A percentile compares a stretch with the other conserved stretches of the same genome.
phyloP scores from a whole-genome alignment of 1,140 invertebrate species.

The Cyclargus thomasi region DNA sequence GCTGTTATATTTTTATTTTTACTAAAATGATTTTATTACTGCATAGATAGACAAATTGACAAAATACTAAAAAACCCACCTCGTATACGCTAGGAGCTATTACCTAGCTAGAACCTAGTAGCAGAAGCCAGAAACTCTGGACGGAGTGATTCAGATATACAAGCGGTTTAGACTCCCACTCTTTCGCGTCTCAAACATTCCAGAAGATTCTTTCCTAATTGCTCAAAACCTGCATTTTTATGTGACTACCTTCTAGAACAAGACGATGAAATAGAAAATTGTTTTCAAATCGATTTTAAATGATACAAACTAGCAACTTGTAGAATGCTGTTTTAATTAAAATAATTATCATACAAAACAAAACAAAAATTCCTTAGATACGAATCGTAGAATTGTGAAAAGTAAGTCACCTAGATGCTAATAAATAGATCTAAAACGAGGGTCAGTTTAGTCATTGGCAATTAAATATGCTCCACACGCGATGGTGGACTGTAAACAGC shows the following conservation, averaged over 20 bases:
- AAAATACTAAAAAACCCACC: too few relatives aligned
- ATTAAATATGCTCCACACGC: slow-evolving; percentile 38
- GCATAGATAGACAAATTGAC: too few relatives aligned
- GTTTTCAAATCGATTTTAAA: not conserved
- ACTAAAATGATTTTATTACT: too few relatives aligned
- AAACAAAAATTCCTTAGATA: not conserved
- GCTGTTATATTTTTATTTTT: too few relatives aligned
- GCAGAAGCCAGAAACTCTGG: too few relatives aligned
- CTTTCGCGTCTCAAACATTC: too few relatives aligned
- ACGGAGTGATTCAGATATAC: too few relatives aligned
- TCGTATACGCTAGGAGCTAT: too few relatives aligned
- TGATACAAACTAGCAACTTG: not conserved
- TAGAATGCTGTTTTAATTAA: not conserved
- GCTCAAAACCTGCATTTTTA: too few relatives aligned
- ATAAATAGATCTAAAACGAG: not conserved
- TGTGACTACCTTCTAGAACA: not conserved
- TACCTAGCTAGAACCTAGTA: too few relatives aligned
- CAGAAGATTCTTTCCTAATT: too few relatives aligned
- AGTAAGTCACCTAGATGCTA: not conserved
- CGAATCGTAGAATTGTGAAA: not conserved
- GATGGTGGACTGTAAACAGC: slow-evolving; percentile 36
- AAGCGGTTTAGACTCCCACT: too few relatives aligned
- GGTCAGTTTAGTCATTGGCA: not conserved
- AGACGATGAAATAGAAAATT: not conserved
- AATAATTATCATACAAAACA: not conserved